Conservation (phyloP, 2,113 vertebrate genomes). For the Heptranchias perlo region DNA sequence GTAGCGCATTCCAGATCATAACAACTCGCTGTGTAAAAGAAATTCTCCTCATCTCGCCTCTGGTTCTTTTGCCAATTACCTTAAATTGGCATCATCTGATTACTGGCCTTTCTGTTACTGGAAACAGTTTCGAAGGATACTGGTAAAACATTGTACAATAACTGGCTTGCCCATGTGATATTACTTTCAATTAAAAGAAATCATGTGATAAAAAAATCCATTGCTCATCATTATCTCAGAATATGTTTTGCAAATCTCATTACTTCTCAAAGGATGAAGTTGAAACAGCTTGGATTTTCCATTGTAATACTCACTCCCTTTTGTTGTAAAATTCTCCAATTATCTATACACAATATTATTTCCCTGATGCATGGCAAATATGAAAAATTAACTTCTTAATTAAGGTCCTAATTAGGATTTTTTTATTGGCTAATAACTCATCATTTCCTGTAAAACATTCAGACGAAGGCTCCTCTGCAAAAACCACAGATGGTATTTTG, state of each 20-base stretch:
- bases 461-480: not conserved
- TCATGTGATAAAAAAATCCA: not conserved
- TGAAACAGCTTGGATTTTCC: not conserved
- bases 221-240: not conserved
- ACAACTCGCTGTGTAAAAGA: too few species aligned
- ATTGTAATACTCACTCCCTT: not conserved
- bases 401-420: slow-evolving; percentile 2
- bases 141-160: not conserved
- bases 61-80: not conserved
- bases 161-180: not conserved
- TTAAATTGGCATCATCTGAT: not conserved
- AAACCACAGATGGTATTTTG: not conserved
- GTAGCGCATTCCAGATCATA: not conserved
- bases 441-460: not conserved
- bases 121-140: not conserved
- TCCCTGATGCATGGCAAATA: not conserved
- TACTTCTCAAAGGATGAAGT: not conserved
- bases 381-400: not conserved
- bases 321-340: not conserved
- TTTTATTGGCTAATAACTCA: not conserved
- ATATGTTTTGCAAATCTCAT: not conserved
- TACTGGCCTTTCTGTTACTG: not conserved
- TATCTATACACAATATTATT: not conserved
- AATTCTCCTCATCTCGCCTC: too few species aligned
- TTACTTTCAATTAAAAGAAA: not conserved